Percentiles rank a stretch among this genome's conserved stretches.
Evolutionary conservation across 64 coral and sea anemone species (phyloP).

Genomic region (Trachythela sp.): DNA sequence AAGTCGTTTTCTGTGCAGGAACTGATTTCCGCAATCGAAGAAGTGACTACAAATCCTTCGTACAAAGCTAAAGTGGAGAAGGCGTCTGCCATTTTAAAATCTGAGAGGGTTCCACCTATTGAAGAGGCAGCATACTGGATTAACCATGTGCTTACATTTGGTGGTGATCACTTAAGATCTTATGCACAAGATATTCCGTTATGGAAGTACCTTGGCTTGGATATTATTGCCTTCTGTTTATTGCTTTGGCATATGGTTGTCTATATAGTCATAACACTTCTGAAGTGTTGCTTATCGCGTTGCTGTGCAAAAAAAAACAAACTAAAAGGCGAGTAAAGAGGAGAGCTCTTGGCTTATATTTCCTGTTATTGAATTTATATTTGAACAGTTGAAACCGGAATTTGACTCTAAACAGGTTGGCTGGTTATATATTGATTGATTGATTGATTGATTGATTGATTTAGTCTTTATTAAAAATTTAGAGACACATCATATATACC

Average conservation of each 20-base stretch:
- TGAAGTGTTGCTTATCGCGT: too few species aligned
- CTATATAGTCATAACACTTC: background rate
- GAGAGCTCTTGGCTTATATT: too few species aligned
- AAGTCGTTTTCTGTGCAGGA: background rate
- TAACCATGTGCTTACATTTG: background rate
- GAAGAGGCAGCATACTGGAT: slow-evolving; percentile 42
- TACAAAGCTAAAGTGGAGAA: slow-evolving; percentile 5
- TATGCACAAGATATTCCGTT: slow-evolving; percentile 49
- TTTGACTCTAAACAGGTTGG: too few species aligned
- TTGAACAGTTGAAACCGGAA: too few species aligned
- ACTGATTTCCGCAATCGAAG: background rate
- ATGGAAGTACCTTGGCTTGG: slow-evolving; percentile 61
- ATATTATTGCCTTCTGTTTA: slow-evolving; percentile 53
- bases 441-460: too few species aligned
- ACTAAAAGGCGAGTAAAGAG: too few species aligned
- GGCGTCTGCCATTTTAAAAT: background rate
- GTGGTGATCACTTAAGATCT: background rate
- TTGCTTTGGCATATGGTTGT: slow-evolving; percentile 23
- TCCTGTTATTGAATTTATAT: too few species aligned
- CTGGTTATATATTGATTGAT: too few species aligned
- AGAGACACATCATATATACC: too few species aligned
- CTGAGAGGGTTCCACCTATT: slow-evolving; percentile 1
- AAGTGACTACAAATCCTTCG: background rate
- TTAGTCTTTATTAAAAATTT: too few species aligned
- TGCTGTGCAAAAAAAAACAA: too few species aligned